Conservation (phyloP, 2,797 vertebrate genomes). For the Hapalemur alaotrensis region DNA sequence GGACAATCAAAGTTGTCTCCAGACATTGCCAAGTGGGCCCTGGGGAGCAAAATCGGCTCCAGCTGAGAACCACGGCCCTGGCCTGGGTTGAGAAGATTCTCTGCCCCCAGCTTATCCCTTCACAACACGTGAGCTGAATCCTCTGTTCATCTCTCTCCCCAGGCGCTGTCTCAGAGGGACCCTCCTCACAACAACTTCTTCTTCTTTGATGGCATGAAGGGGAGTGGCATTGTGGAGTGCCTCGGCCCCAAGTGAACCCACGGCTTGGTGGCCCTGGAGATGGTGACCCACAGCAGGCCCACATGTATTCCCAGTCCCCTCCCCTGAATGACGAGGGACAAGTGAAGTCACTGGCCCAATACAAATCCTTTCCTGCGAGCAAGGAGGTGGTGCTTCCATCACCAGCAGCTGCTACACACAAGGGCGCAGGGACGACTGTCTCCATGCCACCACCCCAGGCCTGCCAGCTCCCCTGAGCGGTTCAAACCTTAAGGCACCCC, state of each 20-base stretch:
- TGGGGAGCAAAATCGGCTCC: not conserved
- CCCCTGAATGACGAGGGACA: not conserved
- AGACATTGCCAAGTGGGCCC: fast-evolving
- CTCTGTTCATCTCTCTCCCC: not conserved
- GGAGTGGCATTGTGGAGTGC: conserved; percentile 92
- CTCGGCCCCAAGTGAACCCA: conserved; percentile 84
- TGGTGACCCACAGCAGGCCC: not conserved
- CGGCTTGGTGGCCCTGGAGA: too few relatives aligned
- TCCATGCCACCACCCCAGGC: not conserved
- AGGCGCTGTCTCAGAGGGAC: conserved; percentile 96
- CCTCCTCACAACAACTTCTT: conserved; percentile 96
- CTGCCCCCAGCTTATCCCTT: too few relatives aligned
- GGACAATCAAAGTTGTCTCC: not conserved
- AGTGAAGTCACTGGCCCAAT: not conserved
- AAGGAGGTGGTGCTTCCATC: not conserved
- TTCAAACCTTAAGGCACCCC: not conserved
- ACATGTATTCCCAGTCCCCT: not conserved
- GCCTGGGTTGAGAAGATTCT: not conserved
- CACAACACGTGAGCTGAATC: not conserved
- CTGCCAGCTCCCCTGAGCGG: not conserved
- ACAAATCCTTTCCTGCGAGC: not conserved
- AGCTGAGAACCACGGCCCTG: not conserved
- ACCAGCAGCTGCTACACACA: not conserved
- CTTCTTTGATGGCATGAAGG: conserved; percentile 94
- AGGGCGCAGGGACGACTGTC: not conserved